Evolutionary conservation across 1,140 invertebrate genomes (phyloP).

Genomic region (Zaprionus kolodkinae): DNA sequence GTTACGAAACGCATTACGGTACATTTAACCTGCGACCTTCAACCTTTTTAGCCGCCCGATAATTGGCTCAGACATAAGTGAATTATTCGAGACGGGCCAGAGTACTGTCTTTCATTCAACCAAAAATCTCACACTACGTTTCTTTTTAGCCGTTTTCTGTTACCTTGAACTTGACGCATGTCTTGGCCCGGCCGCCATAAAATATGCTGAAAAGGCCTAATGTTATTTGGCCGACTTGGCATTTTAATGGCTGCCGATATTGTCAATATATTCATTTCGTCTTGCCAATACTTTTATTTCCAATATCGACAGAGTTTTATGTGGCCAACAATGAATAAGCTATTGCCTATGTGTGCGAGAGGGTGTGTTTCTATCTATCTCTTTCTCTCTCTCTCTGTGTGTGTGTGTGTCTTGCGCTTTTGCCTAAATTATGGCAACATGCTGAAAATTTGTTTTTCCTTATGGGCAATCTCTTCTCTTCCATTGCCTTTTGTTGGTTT

Average conservation of each 20-base stretch:
- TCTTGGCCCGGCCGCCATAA: slow-evolving; percentile 37
- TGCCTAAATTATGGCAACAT: slow-evolving; percentile 49
- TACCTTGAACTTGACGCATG: slow-evolving; percentile 52
- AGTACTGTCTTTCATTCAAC: background rate
- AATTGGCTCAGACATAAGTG: slow-evolving; percentile 1
- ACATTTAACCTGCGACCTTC: slow-evolving; percentile 17
- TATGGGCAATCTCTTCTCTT: slow-evolving; percentile 2
- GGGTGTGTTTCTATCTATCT: background rate
- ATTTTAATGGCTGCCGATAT: slow-evolving; percentile 44
- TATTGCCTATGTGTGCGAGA: slow-evolving; percentile 23
- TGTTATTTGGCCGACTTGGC: slow-evolving; percentile 37
- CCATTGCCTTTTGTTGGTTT: slow-evolving; percentile 9
- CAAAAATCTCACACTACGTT: background rate
- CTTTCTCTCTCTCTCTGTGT: too few species aligned
- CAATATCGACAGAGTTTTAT: slow-evolving; percentile 38
- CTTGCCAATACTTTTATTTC: slow-evolving; percentile 39
- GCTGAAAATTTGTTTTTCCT: slow-evolving; percentile 46
- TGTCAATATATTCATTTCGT: slow-evolving; percentile 46
- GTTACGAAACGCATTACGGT: background rate
- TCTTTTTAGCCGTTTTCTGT: slow-evolving; percentile 20
- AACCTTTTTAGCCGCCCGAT: slow-evolving; percentile 1
- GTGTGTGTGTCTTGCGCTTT: slow-evolving; percentile 31
- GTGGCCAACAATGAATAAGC: slow-evolving; percentile 14
- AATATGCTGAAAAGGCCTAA: slow-evolving; percentile 41
- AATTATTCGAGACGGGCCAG: background rate